phyloP scores from a whole-genome alignment of 2,797 vertebrate species.

The Eupleurogrammus muticus region DNA sequence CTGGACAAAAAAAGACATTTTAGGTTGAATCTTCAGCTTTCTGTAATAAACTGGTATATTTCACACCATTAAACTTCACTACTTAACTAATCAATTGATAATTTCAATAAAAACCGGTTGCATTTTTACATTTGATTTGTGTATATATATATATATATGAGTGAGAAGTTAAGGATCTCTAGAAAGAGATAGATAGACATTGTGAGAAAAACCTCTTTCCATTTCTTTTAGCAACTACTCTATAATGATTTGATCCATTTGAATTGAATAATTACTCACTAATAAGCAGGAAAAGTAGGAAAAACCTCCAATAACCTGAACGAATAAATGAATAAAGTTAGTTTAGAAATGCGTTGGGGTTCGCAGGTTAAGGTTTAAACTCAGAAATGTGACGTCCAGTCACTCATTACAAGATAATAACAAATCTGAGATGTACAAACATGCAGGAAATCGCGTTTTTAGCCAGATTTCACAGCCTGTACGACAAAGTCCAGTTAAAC shows the following conservation, averaged over 20 bases:
- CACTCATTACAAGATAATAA: not conserved
- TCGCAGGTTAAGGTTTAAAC: not conserved
- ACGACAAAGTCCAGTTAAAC: slow-evolving; percentile 5
- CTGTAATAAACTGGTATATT: no score
- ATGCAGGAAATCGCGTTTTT: not conserved
- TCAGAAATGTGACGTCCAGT: not conserved
- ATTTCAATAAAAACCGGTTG: no score
- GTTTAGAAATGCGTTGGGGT: not conserved
- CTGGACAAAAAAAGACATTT: no score
- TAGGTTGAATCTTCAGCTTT: no score
- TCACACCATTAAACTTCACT: no score
- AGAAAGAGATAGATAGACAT: no score
- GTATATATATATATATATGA: no score
- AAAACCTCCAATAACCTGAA: not conserved
- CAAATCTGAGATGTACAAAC: not conserved
- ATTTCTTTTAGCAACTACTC: not conserved
- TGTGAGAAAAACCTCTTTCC: no score
- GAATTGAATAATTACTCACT: not conserved
- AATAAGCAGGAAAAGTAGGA: not conserved
- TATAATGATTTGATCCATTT: not conserved
- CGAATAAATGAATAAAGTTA: not conserved
- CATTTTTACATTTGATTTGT: no score
- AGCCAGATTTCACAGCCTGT: not conserved
- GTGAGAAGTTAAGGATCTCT: no score
- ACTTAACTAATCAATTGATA: no score